Base-by-base conservation (phyloP, 2,888 invertebrate genomes). In the Dusona sp. region DNA sequence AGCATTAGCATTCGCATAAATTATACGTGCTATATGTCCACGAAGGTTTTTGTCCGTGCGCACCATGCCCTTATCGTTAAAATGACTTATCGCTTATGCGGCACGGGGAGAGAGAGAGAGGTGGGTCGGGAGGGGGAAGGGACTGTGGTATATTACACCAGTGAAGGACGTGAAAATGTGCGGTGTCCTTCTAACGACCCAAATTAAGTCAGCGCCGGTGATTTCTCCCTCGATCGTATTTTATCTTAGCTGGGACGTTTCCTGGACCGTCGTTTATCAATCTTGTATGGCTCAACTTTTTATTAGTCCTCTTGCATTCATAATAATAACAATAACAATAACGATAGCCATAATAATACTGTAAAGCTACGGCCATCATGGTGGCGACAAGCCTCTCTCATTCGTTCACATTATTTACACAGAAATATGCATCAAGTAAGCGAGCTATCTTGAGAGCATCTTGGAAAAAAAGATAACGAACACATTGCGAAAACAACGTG, bases 61-160 rank as follows among this genome's bases (percentile, higher is more conserved):
- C 82, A 83, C 83, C 82, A 78, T 36, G 88, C 48, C 90, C 91
- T 93, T 92, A 93, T 93, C 92, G 91, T 90, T 90, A 89, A 90
- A 92, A 92, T 93, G 93, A 93, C 92, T 92, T 93, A 93, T 92
- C 92, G 92, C 89, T 90, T 84, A 88, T 89, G 90, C 38, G 45
- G 57, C 29, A 29, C 65, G 51, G 64, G 57, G 29, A 42, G 42
- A 1, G 48, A 48, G 57, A 29, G 54, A 25, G 54, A 0, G 54
- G 11, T 0, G 57, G 22, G 25, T 42, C 13, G 29, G 65, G 51
- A 48, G n/a, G 51, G 65, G 45, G 25, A 67, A 64, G 68, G 36
- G n/a, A 61, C 8, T n/a, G 19, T 19, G 74, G 81, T 81, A 67
- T 81, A 74, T 67, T 36, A 51, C 83, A 83, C 87, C 36, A 67